Base-by-base conservation (phyloP, 2,888 invertebrate species). In the Zygogramma bicolorata region DNA sequence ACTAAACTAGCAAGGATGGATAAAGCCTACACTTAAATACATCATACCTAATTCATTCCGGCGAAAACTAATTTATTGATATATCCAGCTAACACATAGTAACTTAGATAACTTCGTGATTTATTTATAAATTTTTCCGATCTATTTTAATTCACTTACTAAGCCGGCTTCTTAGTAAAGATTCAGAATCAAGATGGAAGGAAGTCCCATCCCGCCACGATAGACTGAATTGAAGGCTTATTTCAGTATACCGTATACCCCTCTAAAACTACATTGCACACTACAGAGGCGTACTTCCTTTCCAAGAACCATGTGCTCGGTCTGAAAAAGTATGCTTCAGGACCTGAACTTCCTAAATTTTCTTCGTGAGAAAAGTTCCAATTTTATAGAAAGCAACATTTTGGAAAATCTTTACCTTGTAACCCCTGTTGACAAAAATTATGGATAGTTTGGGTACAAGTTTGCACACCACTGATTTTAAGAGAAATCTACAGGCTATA, bases 171-270 rank as follows among this genome's bases (percentile, higher is more conserved):
- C 91, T 90, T 88, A 90, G 89, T 82, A 82, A 84, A 90, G 90
- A 91, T 89, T 89, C 90, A 90, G 91, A 91, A 92, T 90, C 93
- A 93, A 93, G 92, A 93, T 93, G 93, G 93, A 93, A 91, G 92
- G 81, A 84, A 83, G 75, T 92, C 91, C 91, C 91, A 90, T 91
- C 90, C 91, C 89, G 89, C 89, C 90, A 89, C 88, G 88, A 87
- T 86, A 87, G 87, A 88, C 88, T 87, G 86, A 85, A 85, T 86
- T 86, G 85, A 84, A 85, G 84, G 85, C 85, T 85, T 86, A 85
- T 84, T 86, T 83, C 84, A 83, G 87, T 87, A 88, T 87, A 87
- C 83, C 82, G 84, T 83, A 84, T 87, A 87, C 87, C 87, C 87
- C 87, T 88, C 87, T 82, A 93, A 89, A 82, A 88, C 88, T 79